Evolutionary conservation across 1,140 invertebrate species (phyloP).

Genomic region (Rhyacophila brunnea): DNA sequence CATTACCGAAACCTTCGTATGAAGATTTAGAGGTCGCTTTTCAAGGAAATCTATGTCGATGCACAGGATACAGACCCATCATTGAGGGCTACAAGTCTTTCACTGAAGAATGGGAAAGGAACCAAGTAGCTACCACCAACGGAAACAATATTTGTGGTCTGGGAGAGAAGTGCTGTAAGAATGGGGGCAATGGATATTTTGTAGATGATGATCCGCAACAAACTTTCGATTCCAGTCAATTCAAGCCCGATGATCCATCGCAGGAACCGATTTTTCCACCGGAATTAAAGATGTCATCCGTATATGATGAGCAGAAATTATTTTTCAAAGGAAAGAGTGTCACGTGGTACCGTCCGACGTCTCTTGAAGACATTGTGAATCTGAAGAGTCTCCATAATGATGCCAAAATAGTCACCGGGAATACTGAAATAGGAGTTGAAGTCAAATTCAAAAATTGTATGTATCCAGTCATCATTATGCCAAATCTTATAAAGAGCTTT

Average conservation of each 20-base stretch:
- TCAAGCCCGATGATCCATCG: conserved; percentile 74
- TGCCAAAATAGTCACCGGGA: conserved; percentile 90
- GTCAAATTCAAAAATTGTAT: conserved; percentile 84
- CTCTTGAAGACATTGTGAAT: conserved; percentile 65
- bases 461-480: conserved; percentile 81
- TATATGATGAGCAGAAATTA: conserved; percentile 65
- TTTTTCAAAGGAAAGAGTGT: conserved; percentile 67
- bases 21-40: conserved; percentile 79
- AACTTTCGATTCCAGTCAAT: conserved; percentile 66
- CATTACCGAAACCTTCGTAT: conserved; percentile 59
- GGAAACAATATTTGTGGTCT: conserved; percentile 52
- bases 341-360: conserved; percentile 79
- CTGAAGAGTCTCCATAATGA: conserved; percentile 73
- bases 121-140: conserved; percentile 39
- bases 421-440: conserved; percentile 93
- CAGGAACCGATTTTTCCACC: conserved; percentile 95
- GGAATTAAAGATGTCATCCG: conserved; percentile 74
- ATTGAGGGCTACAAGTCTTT: conserved; percentile 85
- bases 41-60: conserved; percentile 88
- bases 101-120: conserved; percentile 72
- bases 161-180: conserved; percentile 61
- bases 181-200: conserved; percentile 36
- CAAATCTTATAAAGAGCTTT: conserved; percentile 72
- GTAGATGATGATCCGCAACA: conserved; percentile 43
- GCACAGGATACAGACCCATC: conserved; percentile 88